A percentile compares a stretch with the other conserved stretches of the same genome.
Conservation (phyloP, 2,797 vertebrate genomes). For the Tragelaphus oryx region DNA sequence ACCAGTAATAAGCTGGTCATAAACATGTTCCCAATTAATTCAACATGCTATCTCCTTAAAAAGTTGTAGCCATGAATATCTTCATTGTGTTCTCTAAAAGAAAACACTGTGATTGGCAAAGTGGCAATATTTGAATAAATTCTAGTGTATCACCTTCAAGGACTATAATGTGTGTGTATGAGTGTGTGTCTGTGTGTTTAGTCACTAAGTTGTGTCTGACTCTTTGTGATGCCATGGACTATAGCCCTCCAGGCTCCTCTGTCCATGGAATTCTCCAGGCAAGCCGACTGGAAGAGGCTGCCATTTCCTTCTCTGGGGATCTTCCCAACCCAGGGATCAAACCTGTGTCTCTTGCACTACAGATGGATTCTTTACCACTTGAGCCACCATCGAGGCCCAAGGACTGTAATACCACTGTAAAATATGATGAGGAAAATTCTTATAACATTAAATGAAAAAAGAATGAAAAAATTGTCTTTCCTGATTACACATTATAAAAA, state of each 20-base stretch:
- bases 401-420: neutral
- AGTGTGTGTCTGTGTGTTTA: neutral
- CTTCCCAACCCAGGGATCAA: neutral
- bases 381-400: neutral
- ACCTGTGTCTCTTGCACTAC: neutral
- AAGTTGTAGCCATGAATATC: neutral
- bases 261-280: neutral
- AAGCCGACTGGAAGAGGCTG: neutral
- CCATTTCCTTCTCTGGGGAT: neutral
- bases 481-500: neutral
- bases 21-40: neutral
- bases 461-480: neutral
- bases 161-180: neutral
- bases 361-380: neutral
- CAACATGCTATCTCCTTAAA: neutral
- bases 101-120: neutral
- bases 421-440: neutral
- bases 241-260: neutral
- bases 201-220: neutral
- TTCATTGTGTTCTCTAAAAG: neutral
- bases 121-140: neutral
- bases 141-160: neutral
- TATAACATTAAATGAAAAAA: neutral
- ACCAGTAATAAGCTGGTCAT: neutral
- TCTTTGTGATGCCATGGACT: neutral